A percentile compares a stretch with the other conserved stretches of the same genome.
These are phyloP conservation scores for Stenodema calcarata DNA, from an alignment of 2,888 invertebrate species.

Conservation along the genomic window DNA sequence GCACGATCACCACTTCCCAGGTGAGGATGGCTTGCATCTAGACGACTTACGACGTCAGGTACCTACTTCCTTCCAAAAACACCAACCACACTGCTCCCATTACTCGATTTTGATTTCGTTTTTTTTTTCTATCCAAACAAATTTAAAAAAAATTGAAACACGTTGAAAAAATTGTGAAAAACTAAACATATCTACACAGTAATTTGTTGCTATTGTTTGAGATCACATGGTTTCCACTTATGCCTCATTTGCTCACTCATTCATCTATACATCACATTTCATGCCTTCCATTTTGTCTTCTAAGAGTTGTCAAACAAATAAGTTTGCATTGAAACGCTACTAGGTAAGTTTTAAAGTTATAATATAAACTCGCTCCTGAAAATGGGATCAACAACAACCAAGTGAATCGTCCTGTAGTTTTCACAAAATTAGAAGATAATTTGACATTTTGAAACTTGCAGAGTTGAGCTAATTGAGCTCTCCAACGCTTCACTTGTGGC, in stretches of 20 bases:
- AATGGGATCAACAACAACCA: too few relatives aligned
- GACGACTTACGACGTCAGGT: conserved; percentile 56
- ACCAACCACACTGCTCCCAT: conserved; percentile 24
- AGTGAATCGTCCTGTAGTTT: too few relatives aligned
- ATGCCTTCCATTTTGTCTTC: background rate
- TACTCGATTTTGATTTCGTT: background rate
- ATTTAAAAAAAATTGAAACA: background rate
- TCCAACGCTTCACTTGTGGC: too few relatives aligned
- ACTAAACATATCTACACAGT: background rate
- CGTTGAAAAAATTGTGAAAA: background rate
- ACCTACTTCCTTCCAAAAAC: conserved; percentile 47
- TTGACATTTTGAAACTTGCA: too few relatives aligned
- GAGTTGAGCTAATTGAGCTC: too few relatives aligned
- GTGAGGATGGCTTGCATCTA: conserved; percentile 53
- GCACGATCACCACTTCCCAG: conserved; percentile 49
- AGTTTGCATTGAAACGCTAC: too few relatives aligned
- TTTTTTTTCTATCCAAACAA: background rate
- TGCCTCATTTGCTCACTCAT: background rate
- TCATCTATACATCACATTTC: background rate
- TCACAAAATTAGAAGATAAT: too few relatives aligned
- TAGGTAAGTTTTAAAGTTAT: too few relatives aligned
- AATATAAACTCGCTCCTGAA: too few relatives aligned
- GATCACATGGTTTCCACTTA: background rate
- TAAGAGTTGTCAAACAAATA: too few relatives aligned
- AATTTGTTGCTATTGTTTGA: background rate